Conservation (phyloP, 1,140 invertebrate genomes). For the Riptortus pedestris region DNA sequence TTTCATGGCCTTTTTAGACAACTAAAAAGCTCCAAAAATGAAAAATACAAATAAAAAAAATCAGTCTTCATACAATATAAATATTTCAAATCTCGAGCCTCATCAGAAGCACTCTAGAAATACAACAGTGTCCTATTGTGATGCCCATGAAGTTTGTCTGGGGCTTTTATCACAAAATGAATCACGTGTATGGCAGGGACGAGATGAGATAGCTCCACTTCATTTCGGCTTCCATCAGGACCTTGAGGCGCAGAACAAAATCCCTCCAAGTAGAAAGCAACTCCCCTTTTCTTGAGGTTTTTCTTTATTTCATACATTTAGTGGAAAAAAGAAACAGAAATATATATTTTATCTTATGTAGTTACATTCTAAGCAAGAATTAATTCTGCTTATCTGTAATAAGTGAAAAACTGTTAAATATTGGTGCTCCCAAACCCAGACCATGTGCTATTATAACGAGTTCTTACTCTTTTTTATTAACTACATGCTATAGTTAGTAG, state of each 20-base stretch:
- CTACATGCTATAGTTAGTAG: no score
- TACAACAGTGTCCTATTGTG: neutral
- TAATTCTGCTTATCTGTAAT: no score
- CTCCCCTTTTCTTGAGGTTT: neutral
- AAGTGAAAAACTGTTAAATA: no score
- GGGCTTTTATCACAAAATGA: no score
- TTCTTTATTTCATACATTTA: slow-evolving; percentile 6
- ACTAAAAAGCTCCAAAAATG: neutral
- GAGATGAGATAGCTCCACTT: neutral
- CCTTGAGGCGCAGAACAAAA: neutral
- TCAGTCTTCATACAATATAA: slow-evolving; percentile 4
- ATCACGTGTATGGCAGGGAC: slow-evolving; percentile 12
- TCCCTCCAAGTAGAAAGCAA: slow-evolving; percentile 1
- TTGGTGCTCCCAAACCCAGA: no score
- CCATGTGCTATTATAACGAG: no score
- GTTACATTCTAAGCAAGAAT: no score
- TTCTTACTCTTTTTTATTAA: no score
- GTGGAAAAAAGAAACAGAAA: neutral
- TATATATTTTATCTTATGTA: no score
- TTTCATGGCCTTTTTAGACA: neutral
- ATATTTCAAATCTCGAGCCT: neutral
- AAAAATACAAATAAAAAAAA: no score
- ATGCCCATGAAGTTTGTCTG: no score
- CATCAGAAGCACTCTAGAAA: neutral
- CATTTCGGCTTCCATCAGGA: neutral